These are phyloP conservation scores for Acromyrmex charruanus DNA, from an alignment of 1,140 invertebrate genomes.

Conservation along the genomic window DNA sequence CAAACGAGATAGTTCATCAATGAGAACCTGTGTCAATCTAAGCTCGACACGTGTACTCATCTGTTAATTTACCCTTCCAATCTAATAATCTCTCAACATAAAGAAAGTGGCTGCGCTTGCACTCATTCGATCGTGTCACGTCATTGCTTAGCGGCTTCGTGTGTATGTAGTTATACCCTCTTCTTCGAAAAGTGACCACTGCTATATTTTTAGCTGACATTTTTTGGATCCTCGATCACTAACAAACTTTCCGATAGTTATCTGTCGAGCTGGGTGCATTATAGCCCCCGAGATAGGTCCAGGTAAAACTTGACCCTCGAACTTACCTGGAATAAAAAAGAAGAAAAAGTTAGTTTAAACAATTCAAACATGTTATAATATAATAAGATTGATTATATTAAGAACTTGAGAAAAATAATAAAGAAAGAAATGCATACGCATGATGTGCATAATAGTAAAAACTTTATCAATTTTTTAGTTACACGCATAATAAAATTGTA, in stretches of 20 bases:
- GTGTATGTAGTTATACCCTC: neutral
- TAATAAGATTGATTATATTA: slow-evolving; percentile 78
- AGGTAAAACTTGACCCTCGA: slow-evolving; percentile 62
- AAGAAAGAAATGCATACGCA: neutral
- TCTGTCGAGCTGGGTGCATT: slow-evolving; percentile 75
- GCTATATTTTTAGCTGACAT: slow-evolving; percentile 73
- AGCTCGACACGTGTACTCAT: slow-evolving; percentile 72
- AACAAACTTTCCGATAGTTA: slow-evolving; percentile 82
- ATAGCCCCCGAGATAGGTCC: slow-evolving; percentile 75
- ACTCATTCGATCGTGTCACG: slow-evolving; percentile 28
- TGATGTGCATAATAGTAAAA: neutral
- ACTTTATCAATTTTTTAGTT: neutral
- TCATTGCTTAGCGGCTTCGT: neutral
- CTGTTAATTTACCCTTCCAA: slow-evolving; percentile 72
- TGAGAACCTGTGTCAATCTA: slow-evolving; percentile 73
- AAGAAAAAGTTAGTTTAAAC: slow-evolving; percentile 60
- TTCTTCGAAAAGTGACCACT: slow-evolving; percentile 68
- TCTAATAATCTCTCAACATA: slow-evolving; percentile 61
- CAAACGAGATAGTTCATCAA: slow-evolving; percentile 61
- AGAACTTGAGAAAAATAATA: neutral
- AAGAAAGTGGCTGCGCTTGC: slow-evolving; percentile 42
- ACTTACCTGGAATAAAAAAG: slow-evolving; percentile 82
- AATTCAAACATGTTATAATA: slow-evolving; percentile 65
- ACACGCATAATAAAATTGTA: neutral
- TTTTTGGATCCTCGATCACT: slow-evolving; percentile 71